phyloP scores from a whole-genome alignment of 2,113 vertebrate species.

The Cyrtonyx montezumae region DNA sequence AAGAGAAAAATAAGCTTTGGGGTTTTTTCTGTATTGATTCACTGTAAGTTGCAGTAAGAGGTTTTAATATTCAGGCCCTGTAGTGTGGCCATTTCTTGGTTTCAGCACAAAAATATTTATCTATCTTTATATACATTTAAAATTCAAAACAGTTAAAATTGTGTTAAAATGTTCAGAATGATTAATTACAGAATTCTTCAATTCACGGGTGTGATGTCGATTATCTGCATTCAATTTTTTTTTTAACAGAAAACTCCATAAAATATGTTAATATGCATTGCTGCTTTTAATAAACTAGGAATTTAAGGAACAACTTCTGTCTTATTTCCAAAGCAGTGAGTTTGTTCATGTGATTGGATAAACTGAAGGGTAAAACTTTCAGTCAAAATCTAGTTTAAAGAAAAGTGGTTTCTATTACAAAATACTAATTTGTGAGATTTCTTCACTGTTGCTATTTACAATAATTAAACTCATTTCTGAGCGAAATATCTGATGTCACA shows the following conservation, averaged over 20 bases:
- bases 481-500: neutral
- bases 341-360: neutral
- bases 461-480: neutral
- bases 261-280: neutral
- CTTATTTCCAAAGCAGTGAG: neutral
- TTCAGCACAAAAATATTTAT: neutral
- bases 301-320: neutral
- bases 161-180: neutral
- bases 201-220: neutral
- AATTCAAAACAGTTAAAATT: neutral
- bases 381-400: neutral
- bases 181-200: neutral
- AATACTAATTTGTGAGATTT: neutral
- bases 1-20: neutral
- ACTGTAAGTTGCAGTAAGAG: neutral
- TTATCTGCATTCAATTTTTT: neutral
- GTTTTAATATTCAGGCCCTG: neutral
- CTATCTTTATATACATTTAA: neutral
- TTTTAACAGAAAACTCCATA: neutral
- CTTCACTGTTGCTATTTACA: neutral
- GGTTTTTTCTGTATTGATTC: neutral
- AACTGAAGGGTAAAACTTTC: neutral
- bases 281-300: neutral
- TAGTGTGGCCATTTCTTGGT: neutral
- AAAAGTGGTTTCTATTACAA: neutral